Conservation (phyloP, 2,797 vertebrate genomes). For the Danio kyathit region DNA sequence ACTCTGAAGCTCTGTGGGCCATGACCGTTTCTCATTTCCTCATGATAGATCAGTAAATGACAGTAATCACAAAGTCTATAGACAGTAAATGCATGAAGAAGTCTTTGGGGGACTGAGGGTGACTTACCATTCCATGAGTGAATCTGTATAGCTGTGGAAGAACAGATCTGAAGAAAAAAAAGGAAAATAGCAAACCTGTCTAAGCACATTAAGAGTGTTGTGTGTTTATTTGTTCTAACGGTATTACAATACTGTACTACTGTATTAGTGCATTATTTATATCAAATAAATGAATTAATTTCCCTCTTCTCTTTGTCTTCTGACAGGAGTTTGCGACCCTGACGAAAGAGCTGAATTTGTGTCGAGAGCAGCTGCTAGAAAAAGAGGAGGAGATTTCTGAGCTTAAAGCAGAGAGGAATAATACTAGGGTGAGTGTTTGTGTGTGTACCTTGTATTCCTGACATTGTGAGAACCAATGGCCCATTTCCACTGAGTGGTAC, state of each 20-base stretch:
- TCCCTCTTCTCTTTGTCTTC: slow-evolving; percentile 3
- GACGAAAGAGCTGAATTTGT: slow-evolving; percentile 93
- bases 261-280: background rate
- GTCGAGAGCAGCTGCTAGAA: slow-evolving; percentile 94
- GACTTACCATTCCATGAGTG: background rate
- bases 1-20: background rate
- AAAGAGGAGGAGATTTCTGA: slow-evolving; percentile 98
- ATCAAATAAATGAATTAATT: background rate
- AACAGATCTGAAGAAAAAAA: slow-evolving; percentile 1
- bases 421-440: slow-evolving; percentile 84
- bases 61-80: too few relatives aligned
- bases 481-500: too few relatives aligned
- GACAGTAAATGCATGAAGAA: background rate
- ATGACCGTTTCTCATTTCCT: slow-evolving; percentile 2
- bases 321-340: slow-evolving; percentile 93
- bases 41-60: background rate
- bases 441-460: background rate
- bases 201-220: background rate
- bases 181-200: background rate
- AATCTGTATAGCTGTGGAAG: background rate
- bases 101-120: background rate
- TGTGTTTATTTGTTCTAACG: background rate
- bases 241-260: background rate
- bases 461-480: too few relatives aligned
- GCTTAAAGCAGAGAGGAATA: slow-evolving; percentile 97